Percentiles rank a stretch among this genome's conserved stretches.
phyloP scores from a whole-genome alignment of 2,797 vertebrate genomes.

The Notamacropus eugenii region DNA sequence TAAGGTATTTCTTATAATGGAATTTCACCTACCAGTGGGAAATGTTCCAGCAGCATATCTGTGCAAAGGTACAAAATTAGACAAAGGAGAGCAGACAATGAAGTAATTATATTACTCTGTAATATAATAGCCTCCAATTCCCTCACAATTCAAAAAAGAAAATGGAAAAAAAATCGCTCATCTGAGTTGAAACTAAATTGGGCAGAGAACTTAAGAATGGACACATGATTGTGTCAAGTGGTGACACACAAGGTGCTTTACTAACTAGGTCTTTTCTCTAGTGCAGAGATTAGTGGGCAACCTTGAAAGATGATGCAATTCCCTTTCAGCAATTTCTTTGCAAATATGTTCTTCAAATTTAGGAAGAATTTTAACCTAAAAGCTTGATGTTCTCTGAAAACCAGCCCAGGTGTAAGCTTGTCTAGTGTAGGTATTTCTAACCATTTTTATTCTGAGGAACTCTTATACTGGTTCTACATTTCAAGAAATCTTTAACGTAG shows the following conservation, averaged over 20 bases:
- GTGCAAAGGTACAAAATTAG: slow-evolving; percentile 62
- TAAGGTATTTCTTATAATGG: neutral
- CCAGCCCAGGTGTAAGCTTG: neutral
- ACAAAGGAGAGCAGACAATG: slow-evolving; percentile 26
- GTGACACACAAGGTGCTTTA: slow-evolving; percentile 7
- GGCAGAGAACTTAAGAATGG: slow-evolving; percentile 51
- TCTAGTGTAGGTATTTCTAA: neutral
- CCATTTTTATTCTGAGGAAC: neutral
- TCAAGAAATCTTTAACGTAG: neutral
- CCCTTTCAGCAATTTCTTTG: neutral
- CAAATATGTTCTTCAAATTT: slow-evolving; percentile 32
- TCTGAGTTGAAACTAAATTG: slow-evolving; percentile 64
- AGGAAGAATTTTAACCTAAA: slow-evolving; percentile 23
- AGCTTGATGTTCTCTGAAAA: slow-evolving; percentile 9
- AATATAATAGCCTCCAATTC: neutral
- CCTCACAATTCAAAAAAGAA: neutral
- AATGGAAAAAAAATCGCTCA: slow-evolving; percentile 21
- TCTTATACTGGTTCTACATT: neutral
- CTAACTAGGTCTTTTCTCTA: neutral
- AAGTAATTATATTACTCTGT: neutral
- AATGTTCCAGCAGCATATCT: neutral
- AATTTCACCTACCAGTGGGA: slow-evolving; percentile 2
- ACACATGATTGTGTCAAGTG: slow-evolving; percentile 2
- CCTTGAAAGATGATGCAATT: neutral
- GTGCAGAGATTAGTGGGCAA: neutral